Conservation (phyloP, 2,797 vertebrate genomes). For the Anguilla anguilla region DNA sequence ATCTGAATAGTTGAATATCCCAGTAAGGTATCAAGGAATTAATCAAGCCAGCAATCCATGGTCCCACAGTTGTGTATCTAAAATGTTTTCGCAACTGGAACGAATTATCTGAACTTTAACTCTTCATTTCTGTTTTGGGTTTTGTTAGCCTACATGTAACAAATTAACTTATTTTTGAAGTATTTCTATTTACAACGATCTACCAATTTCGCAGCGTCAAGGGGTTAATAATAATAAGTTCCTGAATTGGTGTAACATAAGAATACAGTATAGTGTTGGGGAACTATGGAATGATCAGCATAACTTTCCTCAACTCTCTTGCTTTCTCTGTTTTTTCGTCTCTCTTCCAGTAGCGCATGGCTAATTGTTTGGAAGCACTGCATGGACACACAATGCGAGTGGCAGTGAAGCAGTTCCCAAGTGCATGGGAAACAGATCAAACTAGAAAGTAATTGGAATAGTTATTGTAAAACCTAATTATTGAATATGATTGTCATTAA, state of each 20-base stretch:
- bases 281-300: conserved; percentile 47
- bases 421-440: conserved; percentile 57
- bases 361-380: conserved; percentile 62
- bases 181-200: background rate
- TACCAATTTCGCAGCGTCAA: conserved; percentile 24
- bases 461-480: background rate
- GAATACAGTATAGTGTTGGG: conserved; percentile 42
- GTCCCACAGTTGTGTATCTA: background rate
- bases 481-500: background rate
- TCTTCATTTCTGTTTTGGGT: background rate
- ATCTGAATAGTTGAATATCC: background rate
- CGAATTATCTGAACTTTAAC: background rate
- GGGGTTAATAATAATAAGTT: background rate
- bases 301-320: conserved; percentile 59
- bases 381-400: conserved; percentile 57
- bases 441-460: background rate
- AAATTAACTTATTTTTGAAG: background rate
- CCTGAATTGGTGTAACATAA: conserved; percentile 21
- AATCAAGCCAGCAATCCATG: background rate
- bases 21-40: background rate
- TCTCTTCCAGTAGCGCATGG: conserved; percentile 57
- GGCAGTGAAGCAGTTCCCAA: conserved; percentile 68
- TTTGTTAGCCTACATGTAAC: background rate
- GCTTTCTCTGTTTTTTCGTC: conserved; percentile 24
- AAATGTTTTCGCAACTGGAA: background rate